Conservation (phyloP, 2,888 invertebrate genomes). For the Toxonevra muliebris region DNA sequence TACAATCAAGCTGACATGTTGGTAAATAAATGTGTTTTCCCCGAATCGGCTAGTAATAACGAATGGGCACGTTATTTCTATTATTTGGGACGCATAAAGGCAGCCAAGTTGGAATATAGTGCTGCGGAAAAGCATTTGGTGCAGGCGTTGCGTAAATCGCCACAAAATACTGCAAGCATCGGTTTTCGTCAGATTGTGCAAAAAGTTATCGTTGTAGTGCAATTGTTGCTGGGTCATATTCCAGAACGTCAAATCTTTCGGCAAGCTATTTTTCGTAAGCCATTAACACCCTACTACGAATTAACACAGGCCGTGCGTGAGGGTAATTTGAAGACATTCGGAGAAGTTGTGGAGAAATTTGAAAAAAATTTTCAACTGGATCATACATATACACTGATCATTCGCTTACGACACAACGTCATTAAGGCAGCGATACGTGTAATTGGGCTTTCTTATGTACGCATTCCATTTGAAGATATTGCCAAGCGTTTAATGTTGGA, state of each 20-base stretch:
- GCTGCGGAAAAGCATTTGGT: slow-evolving; percentile 96
- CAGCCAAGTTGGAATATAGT: slow-evolving; percentile 96
- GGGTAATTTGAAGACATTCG: slow-evolving; percentile 93
- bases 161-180: slow-evolving; percentile 92
- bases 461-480: slow-evolving; percentile 94
- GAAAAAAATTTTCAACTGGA: slow-evolving; percentile 92
- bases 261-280: slow-evolving; percentile 86
- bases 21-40: slow-evolving; percentile 95
- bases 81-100: slow-evolving; percentile 97
- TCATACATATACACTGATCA: slow-evolving; percentile 94
- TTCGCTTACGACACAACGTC: slow-evolving; percentile 96
- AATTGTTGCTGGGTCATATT: slow-evolving; percentile 94
- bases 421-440: slow-evolving; percentile 98
- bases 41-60: slow-evolving; percentile 97
- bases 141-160: slow-evolving; percentile 95
- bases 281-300: slow-evolving; percentile 95
- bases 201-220: slow-evolving; percentile 93
- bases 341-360: slow-evolving; percentile 90
- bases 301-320: slow-evolving; percentile 96
- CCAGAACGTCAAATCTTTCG: slow-evolving; percentile 96
- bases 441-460: slow-evolving; percentile 95
- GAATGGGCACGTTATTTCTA: slow-evolving; percentile 98
- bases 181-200: slow-evolving; percentile 98
- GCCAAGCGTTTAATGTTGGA: slow-evolving; percentile 93
- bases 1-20: slow-evolving; percentile 98